Evolutionary conservation across 2,888 invertebrate species (phyloP), one percentile per base, ranked within the genome.

Genomic region (Tetanocera ferruginea): DNA sequence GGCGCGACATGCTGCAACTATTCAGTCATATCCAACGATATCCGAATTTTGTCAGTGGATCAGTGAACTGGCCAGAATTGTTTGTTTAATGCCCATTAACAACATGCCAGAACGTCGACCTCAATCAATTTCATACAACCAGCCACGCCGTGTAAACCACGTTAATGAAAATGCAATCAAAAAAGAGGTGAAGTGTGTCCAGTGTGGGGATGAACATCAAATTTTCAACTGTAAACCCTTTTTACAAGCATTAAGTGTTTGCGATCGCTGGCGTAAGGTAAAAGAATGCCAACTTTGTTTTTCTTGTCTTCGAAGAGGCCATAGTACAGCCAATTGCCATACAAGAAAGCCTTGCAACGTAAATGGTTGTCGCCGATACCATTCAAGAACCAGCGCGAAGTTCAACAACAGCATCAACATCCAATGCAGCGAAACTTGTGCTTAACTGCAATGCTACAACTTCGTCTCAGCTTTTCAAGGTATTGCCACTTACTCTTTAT

Each of bases 401-500:
- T 5, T 5, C 31, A 31, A 31, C 3, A 31, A 31, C 55, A 55
- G 17, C 17, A 19, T 19, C 55, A 19, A 19, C 55, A 55, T 5
- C 55, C 2, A 23, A 17, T 5, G 57, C 19, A n/a, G 1, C 8
- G 1, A 14, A 57, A 11, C 1, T 8, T 23, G 17, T 57, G 23
- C 23, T 57, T 8, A 57, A 57, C 57, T 57, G 57, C n/a, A 17
- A 55, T 19, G 19, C 17, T 4, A 9, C 19, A 17, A 14, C 9
- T 57, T 3, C 55, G 57, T 31, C 55, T 11, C 69, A 64, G 17
- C 69, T 78, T 3, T 81, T 79, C 37, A 70, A 77, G 43, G 66
- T 82, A 5, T 3, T 82, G 19, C 80, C 81, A 2, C 62, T 80
- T 0, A 76, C 64, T 14, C 28, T 80, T 8, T 64, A 28, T 55